Conservation (phyloP, 2,888 invertebrate species). For the Dicranocentrus wangi region DNA sequence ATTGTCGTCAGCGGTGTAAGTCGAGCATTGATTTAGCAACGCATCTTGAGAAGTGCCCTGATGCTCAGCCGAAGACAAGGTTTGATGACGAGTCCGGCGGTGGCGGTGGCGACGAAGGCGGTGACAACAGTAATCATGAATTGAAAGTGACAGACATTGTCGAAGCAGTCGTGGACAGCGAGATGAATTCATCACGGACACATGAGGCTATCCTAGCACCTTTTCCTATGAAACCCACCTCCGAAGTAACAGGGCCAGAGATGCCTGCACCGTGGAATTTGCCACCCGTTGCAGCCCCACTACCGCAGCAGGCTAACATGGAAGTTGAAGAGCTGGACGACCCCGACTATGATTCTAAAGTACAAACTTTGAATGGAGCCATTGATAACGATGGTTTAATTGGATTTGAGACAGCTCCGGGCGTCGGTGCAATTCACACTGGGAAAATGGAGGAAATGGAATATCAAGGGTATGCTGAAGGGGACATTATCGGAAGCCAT, state of each 20-base stretch:
- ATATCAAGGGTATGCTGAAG: conserved; percentile 49
- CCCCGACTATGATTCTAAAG: conserved; percentile 60
- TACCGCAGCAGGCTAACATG: neutral
- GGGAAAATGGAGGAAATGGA: conserved; percentile 67
- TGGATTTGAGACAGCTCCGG: conserved; percentile 77
- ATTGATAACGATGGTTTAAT: conserved; percentile 74
- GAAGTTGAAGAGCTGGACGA: conserved; percentile 39
- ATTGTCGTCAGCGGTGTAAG: conserved; percentile 90
- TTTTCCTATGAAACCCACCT: neutral
- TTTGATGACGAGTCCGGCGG: conserved; percentile 40
- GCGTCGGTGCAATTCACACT: conserved; percentile 75
- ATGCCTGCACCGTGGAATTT: neutral
- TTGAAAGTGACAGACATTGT: neutral
- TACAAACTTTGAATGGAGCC: conserved; percentile 60
- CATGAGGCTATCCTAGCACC: neutral
- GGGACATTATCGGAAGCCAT: neutral
- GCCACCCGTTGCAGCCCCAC: no score
- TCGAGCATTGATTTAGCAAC: conserved; percentile 85
- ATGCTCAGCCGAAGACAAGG: conserved; percentile 74
- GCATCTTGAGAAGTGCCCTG: conserved; percentile 84
- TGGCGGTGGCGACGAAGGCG: neutral
- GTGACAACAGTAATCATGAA: no score
- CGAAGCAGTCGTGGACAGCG: neutral
- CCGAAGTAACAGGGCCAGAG: neutral
- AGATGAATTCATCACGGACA: no score